phyloP scores from a whole-genome alignment of 37 sponge, comb jelly and placozoan species.

The Crambe crambe region DNA sequence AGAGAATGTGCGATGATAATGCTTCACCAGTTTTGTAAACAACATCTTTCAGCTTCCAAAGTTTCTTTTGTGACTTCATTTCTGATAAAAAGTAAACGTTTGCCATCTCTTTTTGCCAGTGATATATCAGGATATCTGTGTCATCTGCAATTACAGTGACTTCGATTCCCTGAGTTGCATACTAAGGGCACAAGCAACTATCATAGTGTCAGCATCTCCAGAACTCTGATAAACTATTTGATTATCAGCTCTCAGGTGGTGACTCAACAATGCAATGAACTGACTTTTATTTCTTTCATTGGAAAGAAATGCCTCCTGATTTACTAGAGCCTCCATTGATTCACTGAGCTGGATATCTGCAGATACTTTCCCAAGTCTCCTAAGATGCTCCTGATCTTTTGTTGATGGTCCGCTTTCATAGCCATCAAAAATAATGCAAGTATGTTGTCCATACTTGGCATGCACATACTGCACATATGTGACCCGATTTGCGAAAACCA shows the following conservation, averaged over 20 bases:
- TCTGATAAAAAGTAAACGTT: too few species aligned
- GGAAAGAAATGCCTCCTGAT: background rate
- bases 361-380: background rate
- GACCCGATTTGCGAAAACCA: too few species aligned
- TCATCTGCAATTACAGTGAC: background rate
- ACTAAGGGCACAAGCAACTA: conserved; percentile 30
- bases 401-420: background rate
- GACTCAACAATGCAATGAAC: background rate
- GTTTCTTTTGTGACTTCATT: background rate
- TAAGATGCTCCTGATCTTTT: background rate
- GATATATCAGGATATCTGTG: conserved; percentile 5
- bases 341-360: background rate
- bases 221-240: background rate
- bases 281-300: background rate
- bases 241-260: background rate
- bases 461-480: too few species aligned
- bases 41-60: background rate
- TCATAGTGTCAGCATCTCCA: conserved; percentile 38
- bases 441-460: background rate
- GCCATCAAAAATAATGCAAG: background rate
- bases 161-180: conserved; percentile 5
- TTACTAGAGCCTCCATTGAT: background rate
- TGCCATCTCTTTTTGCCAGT: conserved; percentile 14
- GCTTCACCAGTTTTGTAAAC: background rate
- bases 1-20: conserved; percentile 11